Conservation (phyloP, 2,113 vertebrate genomes). For the Lepidothrix coronata region DNA sequence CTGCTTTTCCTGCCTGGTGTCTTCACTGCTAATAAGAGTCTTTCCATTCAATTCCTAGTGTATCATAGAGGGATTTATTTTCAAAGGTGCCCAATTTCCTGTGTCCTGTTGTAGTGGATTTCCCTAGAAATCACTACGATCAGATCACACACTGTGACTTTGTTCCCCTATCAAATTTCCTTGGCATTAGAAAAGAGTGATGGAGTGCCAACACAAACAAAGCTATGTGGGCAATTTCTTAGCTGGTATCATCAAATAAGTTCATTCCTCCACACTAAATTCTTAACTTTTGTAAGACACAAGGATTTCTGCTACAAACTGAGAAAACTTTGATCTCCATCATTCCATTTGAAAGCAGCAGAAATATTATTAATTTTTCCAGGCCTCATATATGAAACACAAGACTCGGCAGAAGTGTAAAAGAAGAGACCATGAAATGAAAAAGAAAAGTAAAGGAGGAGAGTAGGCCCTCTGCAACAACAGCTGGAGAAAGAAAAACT, state of each 20-base stretch:
- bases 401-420: neutral
- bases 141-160: neutral
- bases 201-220: neutral
- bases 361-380: neutral
- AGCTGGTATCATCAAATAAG: neutral
- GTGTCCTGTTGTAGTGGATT: neutral
- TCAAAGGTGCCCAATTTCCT: neutral
- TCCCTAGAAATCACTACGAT: neutral
- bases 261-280: neutral
- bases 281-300: neutral
- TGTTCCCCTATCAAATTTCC: neutral
- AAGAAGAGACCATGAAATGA: neutral
- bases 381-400: neutral
- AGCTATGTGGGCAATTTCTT: neutral
- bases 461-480: neutral
- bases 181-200: neutral
- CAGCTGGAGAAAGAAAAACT: neutral
- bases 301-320: neutral
- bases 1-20: neutral
- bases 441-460: neutral
- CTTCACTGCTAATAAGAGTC: neutral
- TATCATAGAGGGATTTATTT: neutral
- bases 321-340: neutral
- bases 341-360: neutral
- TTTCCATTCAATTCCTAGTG: neutral